Percentiles rank a stretch among this genome's conserved stretches.
Conservation (phyloP, 2,888 invertebrate species). For the Choreutis nemorana region DNA sequence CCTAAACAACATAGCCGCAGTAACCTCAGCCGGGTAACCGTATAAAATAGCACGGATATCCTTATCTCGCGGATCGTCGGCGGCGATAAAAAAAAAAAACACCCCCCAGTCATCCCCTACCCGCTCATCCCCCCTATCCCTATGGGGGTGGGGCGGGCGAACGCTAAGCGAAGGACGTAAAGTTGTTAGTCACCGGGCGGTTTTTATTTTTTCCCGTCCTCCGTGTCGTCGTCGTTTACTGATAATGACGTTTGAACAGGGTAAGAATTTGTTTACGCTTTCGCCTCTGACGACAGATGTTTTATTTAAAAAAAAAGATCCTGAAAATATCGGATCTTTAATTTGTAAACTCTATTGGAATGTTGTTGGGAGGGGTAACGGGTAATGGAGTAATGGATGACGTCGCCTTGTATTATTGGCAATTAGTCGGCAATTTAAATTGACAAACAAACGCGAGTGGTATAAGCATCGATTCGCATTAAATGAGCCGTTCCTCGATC, state of each 20-base stretch:
- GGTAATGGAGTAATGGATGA: too few species aligned
- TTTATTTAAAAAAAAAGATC: too few species aligned
- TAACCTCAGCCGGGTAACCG: constrained; percentile 32
- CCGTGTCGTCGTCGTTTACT: not conserved
- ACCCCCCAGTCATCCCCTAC: constrained; percentile 12
- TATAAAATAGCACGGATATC: constrained; percentile 45
- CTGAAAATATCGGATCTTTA: too few species aligned
- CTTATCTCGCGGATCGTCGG: constrained; percentile 39
- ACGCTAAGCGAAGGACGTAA: constrained; percentile 16
- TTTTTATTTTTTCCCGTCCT: constrained; percentile 8
- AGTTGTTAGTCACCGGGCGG: constrained; percentile 11
- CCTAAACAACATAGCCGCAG: too few species aligned
- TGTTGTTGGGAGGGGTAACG: too few species aligned
- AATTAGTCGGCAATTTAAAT: too few species aligned
- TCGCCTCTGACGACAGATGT: too few species aligned
- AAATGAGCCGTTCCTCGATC: not conserved
- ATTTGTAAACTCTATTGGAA: too few species aligned
- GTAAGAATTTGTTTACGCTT: not conserved
- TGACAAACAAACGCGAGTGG: too few species aligned
- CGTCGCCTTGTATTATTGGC: too few species aligned
- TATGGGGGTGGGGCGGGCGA: constrained; percentile 6
- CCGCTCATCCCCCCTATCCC: constrained; percentile 10
- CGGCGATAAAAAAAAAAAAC: constrained; percentile 35
- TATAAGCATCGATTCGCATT: too few species aligned
- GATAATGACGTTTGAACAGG: not conserved